Evolutionary conservation across 2,888 invertebrate species (phyloP).

Genomic region (Gastrophysa polygoni): DNA sequence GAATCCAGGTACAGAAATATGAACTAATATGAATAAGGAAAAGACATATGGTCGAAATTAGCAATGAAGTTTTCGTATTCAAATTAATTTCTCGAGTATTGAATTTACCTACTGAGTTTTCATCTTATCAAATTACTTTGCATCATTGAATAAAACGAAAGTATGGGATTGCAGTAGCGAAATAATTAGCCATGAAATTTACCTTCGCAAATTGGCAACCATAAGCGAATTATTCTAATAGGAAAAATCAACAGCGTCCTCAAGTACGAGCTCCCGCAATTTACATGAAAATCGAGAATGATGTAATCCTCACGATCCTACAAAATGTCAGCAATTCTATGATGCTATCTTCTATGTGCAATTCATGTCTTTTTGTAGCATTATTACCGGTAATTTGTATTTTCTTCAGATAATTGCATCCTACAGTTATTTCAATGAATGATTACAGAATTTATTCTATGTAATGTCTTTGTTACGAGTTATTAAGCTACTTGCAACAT

Average conservation of each 20-base stretch:
- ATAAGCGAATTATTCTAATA: neutral
- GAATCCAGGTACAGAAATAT: too few relatives aligned
- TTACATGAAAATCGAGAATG: neutral
- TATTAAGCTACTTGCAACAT: conserved; percentile 10
- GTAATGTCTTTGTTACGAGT: conserved; percentile 14
- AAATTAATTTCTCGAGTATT: too few relatives aligned
- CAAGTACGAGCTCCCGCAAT: neutral
- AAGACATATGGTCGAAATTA: too few relatives aligned
- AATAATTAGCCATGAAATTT: neutral
- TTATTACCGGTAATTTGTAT: conserved; percentile 13
- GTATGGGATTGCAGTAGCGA: too few relatives aligned
- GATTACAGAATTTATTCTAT: conserved; percentile 4
- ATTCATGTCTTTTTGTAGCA: conserved; percentile 7
- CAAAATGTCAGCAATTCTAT: conserved; percentile 2
- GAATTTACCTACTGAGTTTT: too few relatives aligned
- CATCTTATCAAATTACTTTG: too few relatives aligned
- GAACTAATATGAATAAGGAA: too few relatives aligned
- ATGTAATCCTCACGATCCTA: conserved; percentile 5
- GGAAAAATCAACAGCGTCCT: neutral
- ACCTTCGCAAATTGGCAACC: neutral
- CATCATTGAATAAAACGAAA: too few relatives aligned
- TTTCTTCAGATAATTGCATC: conserved; percentile 8
- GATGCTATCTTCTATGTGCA: conserved; percentile 8
- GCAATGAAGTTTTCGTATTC: too few relatives aligned
- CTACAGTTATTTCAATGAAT: conserved; percentile 8